Base-by-base conservation (phyloP, 2,113 vertebrate genomes). In the Abramis brama region DNA sequence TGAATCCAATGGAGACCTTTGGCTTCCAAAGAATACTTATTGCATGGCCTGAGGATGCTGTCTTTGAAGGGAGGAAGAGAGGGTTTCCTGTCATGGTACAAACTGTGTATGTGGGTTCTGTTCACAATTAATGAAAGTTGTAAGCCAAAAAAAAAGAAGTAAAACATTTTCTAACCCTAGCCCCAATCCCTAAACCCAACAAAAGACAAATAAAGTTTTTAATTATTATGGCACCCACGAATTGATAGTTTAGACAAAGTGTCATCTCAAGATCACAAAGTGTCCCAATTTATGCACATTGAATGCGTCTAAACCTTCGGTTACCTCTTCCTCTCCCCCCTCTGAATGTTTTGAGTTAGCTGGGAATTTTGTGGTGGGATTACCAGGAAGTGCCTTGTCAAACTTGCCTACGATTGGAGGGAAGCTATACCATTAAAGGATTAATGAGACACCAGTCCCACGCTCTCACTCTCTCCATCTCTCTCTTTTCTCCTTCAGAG, bases 271-370 rank as follows among this genome's bases (percentile, higher is more conserved):
- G 55, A 30, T 30, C n/a, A 55, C 25, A 75, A 75, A 75, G n/a
- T 17, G 17, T 25, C 7, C 8, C 36, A 47, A 66, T 66, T 62
- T 12, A 15, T 12, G 23, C n/a, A 68, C 0, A 23, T 2, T 6
- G 50, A 39, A 71, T 43, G 77, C 9, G 2, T 15, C 25, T 23
- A 33, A 39, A 9, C 30, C 84, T 30, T 71, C 11, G 12, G 15
- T 10, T 84, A 77, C 50, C 59, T 74, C 62, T 73, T 45, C 70
- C 25, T 59, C 52, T 90, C 45, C 80, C 36, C 88, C 87, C 87
- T 86, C 87, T 91, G 88, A 87, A 91, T 94, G 94, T 93, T 91
- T 94, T 92, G 91, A 93, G 92, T 93, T 93, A 93, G 91, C 88
- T 90, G 86, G 83, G 90, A 93, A 91, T 87, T 94, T 91, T 93